phyloP scores from a whole-genome alignment of 2,797 vertebrate species.

The Oreochromis mossambicus region DNA sequence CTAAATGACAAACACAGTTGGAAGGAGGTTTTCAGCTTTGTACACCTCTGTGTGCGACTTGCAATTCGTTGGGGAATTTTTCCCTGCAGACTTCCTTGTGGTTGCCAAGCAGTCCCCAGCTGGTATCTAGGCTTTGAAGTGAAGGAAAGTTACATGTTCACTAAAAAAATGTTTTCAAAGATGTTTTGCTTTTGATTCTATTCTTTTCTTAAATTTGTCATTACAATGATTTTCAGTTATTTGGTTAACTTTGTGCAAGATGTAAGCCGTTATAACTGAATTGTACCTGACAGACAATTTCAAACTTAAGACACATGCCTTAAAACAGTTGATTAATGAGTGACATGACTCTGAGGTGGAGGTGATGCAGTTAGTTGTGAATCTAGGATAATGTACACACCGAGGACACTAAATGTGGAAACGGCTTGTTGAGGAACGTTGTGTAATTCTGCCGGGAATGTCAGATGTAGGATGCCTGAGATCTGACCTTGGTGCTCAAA shows the following conservation, averaged over 20 bases:
- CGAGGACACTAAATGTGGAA: not conserved
- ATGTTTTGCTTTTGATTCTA: not conserved
- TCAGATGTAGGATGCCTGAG: conserved; percentile 2
- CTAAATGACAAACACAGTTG: not conserved
- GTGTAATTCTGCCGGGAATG: conserved; percentile 1
- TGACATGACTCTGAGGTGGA: not conserved
- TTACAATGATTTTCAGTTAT: not conserved
- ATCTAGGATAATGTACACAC: not conserved
- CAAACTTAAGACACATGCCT: no score
- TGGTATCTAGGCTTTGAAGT: not conserved
- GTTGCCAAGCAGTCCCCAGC: not conserved
- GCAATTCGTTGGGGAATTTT: not conserved
- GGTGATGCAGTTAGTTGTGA: not conserved
- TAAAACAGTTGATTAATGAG: not conserved
- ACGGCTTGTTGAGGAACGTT: not conserved
- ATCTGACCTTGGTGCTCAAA: not conserved
- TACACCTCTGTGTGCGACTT: not conserved
- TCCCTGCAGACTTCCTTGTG: not conserved
- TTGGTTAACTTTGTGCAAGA: accelerated
- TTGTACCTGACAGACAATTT: not conserved
- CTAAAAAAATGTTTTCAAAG: not conserved
- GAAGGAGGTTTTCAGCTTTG: not conserved
- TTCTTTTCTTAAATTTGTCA: not conserved
- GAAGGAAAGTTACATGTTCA: not conserved
- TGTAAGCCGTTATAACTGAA: not conserved